Base-by-base conservation (phyloP, 2,888 invertebrate genomes). In the Prostheceraeus crozeri region DNA sequence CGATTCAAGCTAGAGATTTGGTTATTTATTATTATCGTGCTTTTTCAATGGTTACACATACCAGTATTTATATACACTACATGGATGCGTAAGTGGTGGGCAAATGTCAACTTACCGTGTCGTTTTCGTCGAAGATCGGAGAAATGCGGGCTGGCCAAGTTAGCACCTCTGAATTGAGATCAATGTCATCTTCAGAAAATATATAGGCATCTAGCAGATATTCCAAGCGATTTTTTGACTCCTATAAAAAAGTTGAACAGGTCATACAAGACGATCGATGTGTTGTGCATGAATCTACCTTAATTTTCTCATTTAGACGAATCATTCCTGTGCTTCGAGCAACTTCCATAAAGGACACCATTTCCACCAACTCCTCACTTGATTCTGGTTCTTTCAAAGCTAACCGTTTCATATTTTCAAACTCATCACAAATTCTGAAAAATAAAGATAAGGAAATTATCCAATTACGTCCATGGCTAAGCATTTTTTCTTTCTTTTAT, bases 141-240 rank as follows among this genome's bases (percentile, higher is more conserved):
- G 84, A 84, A 53, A 91, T 88, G 33, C 84, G 81, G 63, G 81
- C 82, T 1, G 89, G 77, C 89, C 90, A 90, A 66, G 84, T 84
- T 0, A 91, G 83, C 0, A 88, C 87, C 40, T 78, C 81, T n/a
- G 85, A 83, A 70, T 89, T 89, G 1, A 87, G 79, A 53, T 82
- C 82, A 36, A 89, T 83, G 69, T 90, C 89, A 46, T 85, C 84
- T 23, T 81, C 78, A 3, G 82, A 80, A 66, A 91, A 80, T 56
- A 83, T 81, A 3, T 85, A 85, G 73, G 86, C 82, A 69, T 87
- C 87, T 65, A 89, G 81, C 4, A 91, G 78, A 63, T 73, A 77
- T 16, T 71, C 71, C 65, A 77, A 68, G 25, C 72, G 67, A 59
- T 71, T 67, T 63, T 1, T 83, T 82, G 67, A 84, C 81, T 67